These are phyloP conservation scores for Ophion ventricosus DNA, from an alignment of 2,888 invertebrate species.

Conservation along the genomic window DNA sequence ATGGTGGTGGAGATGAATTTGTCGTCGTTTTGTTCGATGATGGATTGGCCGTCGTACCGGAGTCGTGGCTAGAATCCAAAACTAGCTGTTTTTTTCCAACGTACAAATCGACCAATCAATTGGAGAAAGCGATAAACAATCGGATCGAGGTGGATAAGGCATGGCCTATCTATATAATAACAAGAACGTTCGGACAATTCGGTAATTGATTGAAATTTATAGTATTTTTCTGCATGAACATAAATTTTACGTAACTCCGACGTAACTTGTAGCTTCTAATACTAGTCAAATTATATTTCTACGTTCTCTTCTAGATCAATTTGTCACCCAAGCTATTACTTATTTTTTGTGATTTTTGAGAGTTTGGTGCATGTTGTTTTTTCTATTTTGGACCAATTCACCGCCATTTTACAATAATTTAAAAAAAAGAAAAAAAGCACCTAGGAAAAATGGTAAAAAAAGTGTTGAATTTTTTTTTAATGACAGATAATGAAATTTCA, in stretches of 20 bases:
- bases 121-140: constrained; percentile 34
- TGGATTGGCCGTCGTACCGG: constrained; percentile 37
- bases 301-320: constrained; percentile 11
- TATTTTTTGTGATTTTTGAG: constrained; percentile 14
- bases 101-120: constrained; percentile 37
- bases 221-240: constrained; percentile 11
- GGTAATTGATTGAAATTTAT: constrained; percentile 33
- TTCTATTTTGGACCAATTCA: constrained; percentile 14
- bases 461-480: constrained; percentile 25
- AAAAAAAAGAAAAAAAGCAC: constrained; percentile 24
- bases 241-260: constrained; percentile 5
- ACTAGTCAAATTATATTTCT: not conserved
- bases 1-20: constrained; percentile 31
- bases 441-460: constrained; percentile 24
- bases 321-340: not conserved
- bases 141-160: constrained; percentile 14
- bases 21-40: constrained; percentile 28
- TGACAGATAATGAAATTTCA: constrained; percentile 27
- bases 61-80: constrained; percentile 38
- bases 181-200: constrained; percentile 40
- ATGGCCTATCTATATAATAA: constrained; percentile 33
- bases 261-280: constrained; percentile 18
- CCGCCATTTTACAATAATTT: constrained; percentile 23
- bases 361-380: constrained; percentile 7
- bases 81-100: constrained; percentile 38